Percentiles rank a stretch among this genome's conserved stretches.
phyloP scores from a whole-genome alignment of 2,113 vertebrate genomes.

The Malurus alboscapulatus region DNA sequence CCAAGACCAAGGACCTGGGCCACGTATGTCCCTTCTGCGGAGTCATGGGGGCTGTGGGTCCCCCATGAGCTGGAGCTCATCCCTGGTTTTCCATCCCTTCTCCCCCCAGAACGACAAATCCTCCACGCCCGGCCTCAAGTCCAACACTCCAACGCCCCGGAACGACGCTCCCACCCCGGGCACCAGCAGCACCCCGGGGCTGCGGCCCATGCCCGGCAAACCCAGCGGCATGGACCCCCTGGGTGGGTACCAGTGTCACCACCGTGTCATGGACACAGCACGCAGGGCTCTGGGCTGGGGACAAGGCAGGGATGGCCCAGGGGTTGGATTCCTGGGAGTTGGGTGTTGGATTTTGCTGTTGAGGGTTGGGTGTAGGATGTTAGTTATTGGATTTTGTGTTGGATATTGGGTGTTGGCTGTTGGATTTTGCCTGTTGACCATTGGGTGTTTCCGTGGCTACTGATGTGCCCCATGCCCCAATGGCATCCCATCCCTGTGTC shows the following conservation, averaged over 20 bases:
- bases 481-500: too few relatives aligned
- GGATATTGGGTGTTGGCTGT: background rate
- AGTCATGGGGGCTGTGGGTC: accelerated
- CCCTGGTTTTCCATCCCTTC: background rate
- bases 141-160: constrained; percentile 91
- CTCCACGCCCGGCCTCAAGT: constrained; percentile 93
- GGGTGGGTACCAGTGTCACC: constrained; percentile 37
- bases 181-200: constrained; percentile 92
- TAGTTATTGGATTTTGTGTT: too few relatives aligned
- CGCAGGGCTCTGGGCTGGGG: background rate
- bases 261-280: accelerated
- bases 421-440: too few relatives aligned
- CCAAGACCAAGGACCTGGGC: constrained; percentile 94
- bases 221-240: constrained; percentile 89
- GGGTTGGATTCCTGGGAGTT: accelerated
- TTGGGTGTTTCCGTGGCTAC: background rate
- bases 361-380: too few relatives aligned
- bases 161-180: constrained; percentile 93
- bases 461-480: too few relatives aligned
- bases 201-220: constrained; percentile 90
- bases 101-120: constrained; percentile 91
- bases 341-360: background rate
- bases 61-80: background rate
- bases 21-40: constrained; percentile 73
- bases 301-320: background rate